Evolutionary conservation across 1,140 invertebrate genomes (phyloP).

Genomic region (Drosophila triauraria): DNA sequence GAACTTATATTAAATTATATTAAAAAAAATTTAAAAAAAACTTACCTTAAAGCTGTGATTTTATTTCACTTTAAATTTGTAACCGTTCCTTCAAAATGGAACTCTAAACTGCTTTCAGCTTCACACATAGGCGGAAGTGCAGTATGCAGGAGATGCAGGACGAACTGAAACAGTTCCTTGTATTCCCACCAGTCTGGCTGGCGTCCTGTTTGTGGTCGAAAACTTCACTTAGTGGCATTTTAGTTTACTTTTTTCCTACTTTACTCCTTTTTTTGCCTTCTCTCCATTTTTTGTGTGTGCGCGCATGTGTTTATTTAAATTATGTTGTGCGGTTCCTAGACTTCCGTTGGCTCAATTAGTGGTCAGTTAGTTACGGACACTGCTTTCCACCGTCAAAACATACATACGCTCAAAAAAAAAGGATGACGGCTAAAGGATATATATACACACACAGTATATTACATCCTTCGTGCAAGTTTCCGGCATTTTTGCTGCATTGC

Average conservation of each 20-base stretch:
- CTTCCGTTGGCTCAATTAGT: constrained; percentile 81
- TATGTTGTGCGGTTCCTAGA: constrained; percentile 80
- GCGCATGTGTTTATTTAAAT: constrained; percentile 77
- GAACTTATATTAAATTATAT: no score
- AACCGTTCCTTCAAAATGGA: neutral
- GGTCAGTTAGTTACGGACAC: constrained; percentile 63
- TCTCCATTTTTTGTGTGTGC: constrained; percentile 6
- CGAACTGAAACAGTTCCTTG: neutral
- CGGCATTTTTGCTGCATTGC: constrained; percentile 75
- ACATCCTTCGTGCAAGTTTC: constrained; percentile 53
- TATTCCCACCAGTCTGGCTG: constrained; percentile 42
- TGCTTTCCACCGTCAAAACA: constrained; percentile 37
- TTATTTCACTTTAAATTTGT: no score
- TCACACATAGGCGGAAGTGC: neutral
- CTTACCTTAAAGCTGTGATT: no score
- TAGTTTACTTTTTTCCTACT: constrained; percentile 35
- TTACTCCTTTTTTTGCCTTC: neutral
- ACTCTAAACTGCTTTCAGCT: neutral
- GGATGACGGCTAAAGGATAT: constrained; percentile 38
- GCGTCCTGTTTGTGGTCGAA: constrained; percentile 76
- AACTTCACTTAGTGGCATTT: constrained; percentile 80
- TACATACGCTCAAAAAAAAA: constrained; percentile 9
- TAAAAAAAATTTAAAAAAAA: no score
- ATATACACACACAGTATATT: constrained; percentile 18
- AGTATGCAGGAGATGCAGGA: constrained; percentile 5